Evolutionary conservation across 2,113 vertebrate species (phyloP), one percentile per base, ranked within the genome.

Genomic region (Gnathonemus longibarbis): DNA sequence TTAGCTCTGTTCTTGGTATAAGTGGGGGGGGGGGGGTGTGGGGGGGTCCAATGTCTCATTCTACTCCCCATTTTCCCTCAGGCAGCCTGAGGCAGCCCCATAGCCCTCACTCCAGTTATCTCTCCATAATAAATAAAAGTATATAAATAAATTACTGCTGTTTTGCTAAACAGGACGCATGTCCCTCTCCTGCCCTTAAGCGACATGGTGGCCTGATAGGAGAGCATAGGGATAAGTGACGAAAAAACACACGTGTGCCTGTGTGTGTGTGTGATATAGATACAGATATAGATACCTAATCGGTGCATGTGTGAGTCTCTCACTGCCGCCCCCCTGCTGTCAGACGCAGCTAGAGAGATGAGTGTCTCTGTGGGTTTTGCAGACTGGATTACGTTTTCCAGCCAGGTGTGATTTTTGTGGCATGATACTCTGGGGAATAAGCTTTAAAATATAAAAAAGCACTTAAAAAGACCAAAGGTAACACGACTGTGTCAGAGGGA

Each of bases 121-220:
- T 90, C 45, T 88, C 85, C 80, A 88, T 90, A 90, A 90, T 90
- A 90, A 90, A 90, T 90, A 88, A 45, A 90, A 88, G 53, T 53
- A 80, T 53, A 77, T 87, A 88, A 90, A 90, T 90, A 90, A 90
- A 90, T 88, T 35, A 50, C 89, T 4, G 56, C 62, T 90, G 46
- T 88, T 46, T 90, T 88, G 58, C 62, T 80, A 87, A 90, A 88
- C 56, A 62, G 58, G 31, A 88, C 8, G 66, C 7, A 48, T 77
- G 45, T 48, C 45, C 83, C 19, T 42, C 42, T 24, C 80, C 80
- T 84, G 80, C 80, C 80, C 83, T 48, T 84, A 84, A 84, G 42
- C 83, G 3, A 21, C 42, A 48, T n/a, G 45, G 6, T 0, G 8
- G 3, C 45, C 7, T 24, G 83, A 46, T 46, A 21, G 80, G 9